A percentile compares a stretch with the other conserved stretches of the same genome.
Conservation (phyloP, 2,113 vertebrate species). For the Entomyzon cyanotis region DNA sequence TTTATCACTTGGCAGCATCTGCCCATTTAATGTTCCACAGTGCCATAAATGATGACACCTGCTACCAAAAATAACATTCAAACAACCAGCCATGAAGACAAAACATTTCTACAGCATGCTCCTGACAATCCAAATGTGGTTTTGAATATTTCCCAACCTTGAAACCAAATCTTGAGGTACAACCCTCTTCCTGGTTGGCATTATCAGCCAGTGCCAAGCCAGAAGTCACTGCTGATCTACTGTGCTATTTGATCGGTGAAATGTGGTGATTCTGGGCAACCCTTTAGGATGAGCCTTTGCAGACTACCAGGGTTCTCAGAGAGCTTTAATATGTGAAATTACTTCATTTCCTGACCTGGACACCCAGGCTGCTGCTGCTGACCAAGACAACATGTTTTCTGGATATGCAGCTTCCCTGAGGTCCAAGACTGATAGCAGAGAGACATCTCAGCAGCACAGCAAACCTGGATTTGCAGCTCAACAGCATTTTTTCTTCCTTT, state of each 20-base stretch:
- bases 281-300: background rate
- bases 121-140: background rate
- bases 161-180: background rate
- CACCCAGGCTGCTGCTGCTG: background rate
- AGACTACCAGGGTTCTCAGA: background rate
- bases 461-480: background rate
- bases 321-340: background rate
- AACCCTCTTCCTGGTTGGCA: background rate
- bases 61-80: background rate
- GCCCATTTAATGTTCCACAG: background rate
- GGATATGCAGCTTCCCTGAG: background rate
- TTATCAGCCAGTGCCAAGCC: background rate
- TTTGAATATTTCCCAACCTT: background rate
- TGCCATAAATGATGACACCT: background rate
- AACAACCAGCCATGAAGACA: background rate
- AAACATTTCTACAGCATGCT: background rate
- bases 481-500: background rate
- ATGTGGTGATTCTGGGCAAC: background rate
- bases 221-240: background rate
- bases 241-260: background rate
- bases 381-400: background rate
- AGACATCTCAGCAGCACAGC: background rate
- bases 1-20: constrained; percentile 7
- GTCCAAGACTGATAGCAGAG: background rate
- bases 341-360: constrained; percentile 8